Evolutionary conservation across 2,888 invertebrate species (phyloP), one percentile per base, ranked within the genome.

Genomic region (Agrochola lychnidis): DNA sequence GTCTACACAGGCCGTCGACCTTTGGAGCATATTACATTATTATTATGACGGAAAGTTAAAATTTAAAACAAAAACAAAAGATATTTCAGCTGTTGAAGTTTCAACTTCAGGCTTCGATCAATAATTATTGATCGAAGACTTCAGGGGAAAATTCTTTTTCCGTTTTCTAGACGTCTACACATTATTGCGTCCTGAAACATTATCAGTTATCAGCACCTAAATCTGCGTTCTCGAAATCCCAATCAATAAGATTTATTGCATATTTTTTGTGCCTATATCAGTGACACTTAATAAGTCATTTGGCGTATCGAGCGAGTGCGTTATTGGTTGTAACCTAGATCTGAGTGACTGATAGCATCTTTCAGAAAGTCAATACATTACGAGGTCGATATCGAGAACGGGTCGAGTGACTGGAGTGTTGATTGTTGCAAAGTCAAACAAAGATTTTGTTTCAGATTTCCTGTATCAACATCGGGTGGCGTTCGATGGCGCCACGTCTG

Each of bases 381-480:
- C 83, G 88, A 89, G 88, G 86, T 79, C 86, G 88, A 77, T 84
- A 78, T 77, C 70, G 79, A 78, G 87, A 90, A 85, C 81, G 79
- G 86, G 79, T 82, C 77, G 83, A 83, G 79, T 78, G 57, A 64
- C 51, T 64, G 82, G 78, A 76, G 82, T 86, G 80, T 81, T 80
- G 75, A 76, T 74, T 85, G 80, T 82, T 83, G 79, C 76, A 78
- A 82, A 87, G 71, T 70, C 84, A 86, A 89, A 83, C 81, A 79
- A 82, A 81, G 76, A 69, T 82, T 76, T 93, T 91, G 90, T 91
- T 91, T 79, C 97, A 98, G 98, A 98, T 97, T 98, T 98, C 93
- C 97, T 98, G 79, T 98, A 98, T 94, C 97, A 98, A 91, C 98
- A 98, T 93, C 97, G 97, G 89, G 98, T 98, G 82, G 97, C 98